Conservation (phyloP, 2,113 vertebrate genomes). For the Gadus chalcogrammus region DNA sequence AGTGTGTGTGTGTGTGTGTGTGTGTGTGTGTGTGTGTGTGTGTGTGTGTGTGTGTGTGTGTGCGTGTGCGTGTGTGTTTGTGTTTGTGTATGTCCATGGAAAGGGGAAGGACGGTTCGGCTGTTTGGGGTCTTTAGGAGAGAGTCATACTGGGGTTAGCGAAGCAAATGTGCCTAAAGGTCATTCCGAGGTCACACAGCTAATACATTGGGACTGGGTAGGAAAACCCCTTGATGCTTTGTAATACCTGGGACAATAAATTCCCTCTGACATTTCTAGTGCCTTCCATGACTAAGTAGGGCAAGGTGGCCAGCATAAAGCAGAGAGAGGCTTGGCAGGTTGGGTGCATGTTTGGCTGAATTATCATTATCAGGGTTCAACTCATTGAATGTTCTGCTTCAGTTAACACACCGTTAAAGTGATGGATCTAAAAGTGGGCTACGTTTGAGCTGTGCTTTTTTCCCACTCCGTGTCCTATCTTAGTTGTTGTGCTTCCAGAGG, state of each 20-base stretch:
- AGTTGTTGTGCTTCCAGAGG: neutral
- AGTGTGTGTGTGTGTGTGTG: too few relatives aligned
- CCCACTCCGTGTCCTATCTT: conserved; percentile 13
- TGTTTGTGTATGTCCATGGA: neutral
- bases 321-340: neutral
- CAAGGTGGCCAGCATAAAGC: conserved; percentile 14
- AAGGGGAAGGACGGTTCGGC: conserved; percentile 16
- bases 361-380: too few relatives aligned
- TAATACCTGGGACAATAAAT: conserved; percentile 9
- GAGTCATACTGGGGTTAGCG: conserved; percentile 8
- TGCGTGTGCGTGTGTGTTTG: too few relatives aligned
- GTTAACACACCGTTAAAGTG: neutral
- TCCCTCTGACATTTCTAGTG: neutral
- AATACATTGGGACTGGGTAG: conserved; percentile 13
- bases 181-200: neutral
- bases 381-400: too few relatives aligned
- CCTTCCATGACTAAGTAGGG: conserved; percentile 5
- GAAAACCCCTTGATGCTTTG: conserved; percentile 6
- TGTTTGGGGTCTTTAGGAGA: neutral
- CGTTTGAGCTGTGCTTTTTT: neutral
- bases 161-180: neutral
- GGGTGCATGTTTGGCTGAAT: too few relatives aligned
- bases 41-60: neutral
- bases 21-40: too few relatives aligned
- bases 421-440: neutral